phyloP scores from a whole-genome alignment of 1,140 invertebrate genomes.

The Linepithema humile region DNA sequence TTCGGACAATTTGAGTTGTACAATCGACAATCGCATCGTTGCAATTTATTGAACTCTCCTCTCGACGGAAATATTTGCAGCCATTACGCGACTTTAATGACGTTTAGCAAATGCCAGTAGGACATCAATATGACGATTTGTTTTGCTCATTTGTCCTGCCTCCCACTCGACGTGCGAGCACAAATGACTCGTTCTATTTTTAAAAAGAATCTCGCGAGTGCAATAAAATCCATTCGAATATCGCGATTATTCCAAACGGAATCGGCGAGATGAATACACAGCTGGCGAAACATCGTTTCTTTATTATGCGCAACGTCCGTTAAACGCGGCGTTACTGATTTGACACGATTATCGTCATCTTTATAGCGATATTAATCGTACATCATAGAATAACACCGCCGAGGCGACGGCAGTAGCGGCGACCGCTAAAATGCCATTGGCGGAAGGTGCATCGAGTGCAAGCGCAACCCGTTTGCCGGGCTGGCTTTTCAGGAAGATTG shows the following conservation, averaged over 20 bases:
- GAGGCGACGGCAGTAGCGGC: neutral
- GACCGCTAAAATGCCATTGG: conserved; percentile 8
- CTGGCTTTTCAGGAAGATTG: conserved; percentile 64
- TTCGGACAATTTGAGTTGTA: neutral
- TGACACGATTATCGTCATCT: conserved; percentile 21
- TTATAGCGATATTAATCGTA: conserved; percentile 38
- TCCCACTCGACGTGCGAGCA: neutral
- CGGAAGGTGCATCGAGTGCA: conserved; percentile 24
- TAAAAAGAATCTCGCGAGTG: neutral
- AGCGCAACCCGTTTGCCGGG: conserved; percentile 12
- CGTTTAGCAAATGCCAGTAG: conserved; percentile 14
- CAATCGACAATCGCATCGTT: neutral
- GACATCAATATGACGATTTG: neutral
- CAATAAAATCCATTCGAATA: neutral
- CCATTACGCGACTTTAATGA: neutral
- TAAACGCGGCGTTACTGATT: conserved; percentile 2
- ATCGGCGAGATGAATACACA: neutral
- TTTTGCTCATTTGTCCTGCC: neutral
- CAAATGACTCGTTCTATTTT: neutral
- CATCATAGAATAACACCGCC: neutral
- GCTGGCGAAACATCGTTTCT: neutral
- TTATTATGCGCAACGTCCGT: conserved; percentile 22
- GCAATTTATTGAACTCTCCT: neutral
- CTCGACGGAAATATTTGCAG: neutral
- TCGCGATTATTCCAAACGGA: neutral